Evolutionary conservation across 2,888 invertebrate species (phyloP).

Genomic region (Byasa hedistus): DNA sequence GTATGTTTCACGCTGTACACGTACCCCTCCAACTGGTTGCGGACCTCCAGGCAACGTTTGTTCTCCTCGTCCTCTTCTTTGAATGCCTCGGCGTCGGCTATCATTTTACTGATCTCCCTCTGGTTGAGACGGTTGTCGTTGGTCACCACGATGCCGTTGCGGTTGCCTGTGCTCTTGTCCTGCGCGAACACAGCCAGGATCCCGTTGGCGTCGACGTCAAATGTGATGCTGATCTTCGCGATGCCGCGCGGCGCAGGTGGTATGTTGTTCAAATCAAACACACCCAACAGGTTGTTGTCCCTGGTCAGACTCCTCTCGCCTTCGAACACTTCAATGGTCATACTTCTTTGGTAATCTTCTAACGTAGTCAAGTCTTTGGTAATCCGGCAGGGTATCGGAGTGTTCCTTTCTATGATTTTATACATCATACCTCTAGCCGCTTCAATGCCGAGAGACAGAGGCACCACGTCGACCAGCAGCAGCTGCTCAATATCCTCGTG

Average conservation of each 20-base stretch:
- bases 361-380: constrained; percentile 61
- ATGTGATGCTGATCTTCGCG: constrained; percentile 59
- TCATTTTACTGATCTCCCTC: constrained; percentile 53
- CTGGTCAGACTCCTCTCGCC: constrained; percentile 60
- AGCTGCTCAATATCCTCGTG: constrained; percentile 48
- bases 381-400: constrained; percentile 55
- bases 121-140: constrained; percentile 53
- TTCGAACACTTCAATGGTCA: constrained; percentile 66
- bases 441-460: constrained; percentile 62
- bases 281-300: constrained; percentile 61
- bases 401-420: constrained; percentile 59
- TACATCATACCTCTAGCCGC: constrained; percentile 62
- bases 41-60: constrained; percentile 52
- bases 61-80: constrained; percentile 56
- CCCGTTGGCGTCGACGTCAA: constrained; percentile 55
- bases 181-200: constrained; percentile 56
- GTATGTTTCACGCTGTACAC: constrained; percentile 53
- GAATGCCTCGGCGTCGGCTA: constrained; percentile 51
- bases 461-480: constrained; percentile 57
- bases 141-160: constrained; percentile 48
- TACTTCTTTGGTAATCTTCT: constrained; percentile 58
- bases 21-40: constrained; percentile 61
- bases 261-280: constrained; percentile 55
- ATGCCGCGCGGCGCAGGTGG: constrained; percentile 62
- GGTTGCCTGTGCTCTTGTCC: constrained; percentile 54